Evolutionary conservation across 2,888 invertebrate species (phyloP), one percentile per base, ranked within the genome.

Genomic region (Trichopria drosophilae): DNA sequence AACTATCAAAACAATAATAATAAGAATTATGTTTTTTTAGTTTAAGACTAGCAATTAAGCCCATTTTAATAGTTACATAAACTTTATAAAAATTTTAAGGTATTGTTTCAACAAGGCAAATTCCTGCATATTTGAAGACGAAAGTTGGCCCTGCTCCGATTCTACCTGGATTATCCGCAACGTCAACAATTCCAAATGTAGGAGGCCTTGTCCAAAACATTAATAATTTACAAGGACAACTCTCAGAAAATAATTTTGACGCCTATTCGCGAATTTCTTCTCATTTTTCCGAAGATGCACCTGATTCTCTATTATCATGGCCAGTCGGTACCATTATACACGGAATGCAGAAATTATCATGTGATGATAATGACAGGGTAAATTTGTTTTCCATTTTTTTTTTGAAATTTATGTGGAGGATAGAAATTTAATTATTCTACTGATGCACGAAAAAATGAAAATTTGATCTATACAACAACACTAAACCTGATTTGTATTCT

Each of bases 281-380:
- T 3, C 71, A 66, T 41, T 72, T 69, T 41, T 72, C 73, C 4
- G 71, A 56, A 4, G 75, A 74, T 58, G 69, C 68, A 2, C 69
- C 73, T 3, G 73, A 74, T 36, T 72, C 75, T 1, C 42, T 75
- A 42, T 71, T 72, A 2, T 79, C 82, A 41, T 88, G 88, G 86
- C 86, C 88, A 1, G 77, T 80, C 51, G 80, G 82, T 46, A 84
- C 86, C 51, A 83, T 86, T 23, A 85, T 87, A 4, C 82, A 84
- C 42, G 76, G 87, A 39, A 85, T 87, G 55, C 90, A 90, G 77
- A 88, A 88, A 68, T 79, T 90, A 42, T 87, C 87, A 72, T 90
- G 88, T 88, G 85, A 84, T 64, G 87, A 88, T 69, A 84, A 72
- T 32, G 71, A 73, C 29, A 68, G 67, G 59, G 72, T 72, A 60